Percentiles rank a stretch among this genome's conserved stretches.
Conservation (phyloP, 2,113 vertebrate species). For the Alectura lathami region DNA sequence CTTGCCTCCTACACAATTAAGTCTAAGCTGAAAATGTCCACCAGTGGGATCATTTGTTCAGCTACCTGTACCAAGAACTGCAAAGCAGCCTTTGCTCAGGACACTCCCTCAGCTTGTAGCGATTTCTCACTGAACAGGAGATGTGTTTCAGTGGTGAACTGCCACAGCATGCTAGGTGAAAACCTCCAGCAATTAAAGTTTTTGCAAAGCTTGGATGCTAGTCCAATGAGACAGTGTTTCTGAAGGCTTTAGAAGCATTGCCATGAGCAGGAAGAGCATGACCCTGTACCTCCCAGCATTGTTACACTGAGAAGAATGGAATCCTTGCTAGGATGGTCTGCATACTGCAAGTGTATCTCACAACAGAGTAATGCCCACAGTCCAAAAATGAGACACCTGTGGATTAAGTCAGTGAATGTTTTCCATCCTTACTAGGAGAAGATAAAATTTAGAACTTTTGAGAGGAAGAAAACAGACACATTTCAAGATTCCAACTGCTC, state of each 20-base stretch:
- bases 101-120: not conserved
- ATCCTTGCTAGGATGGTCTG: not conserved
- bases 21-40: not conserved
- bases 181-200: not conserved
- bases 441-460: not conserved
- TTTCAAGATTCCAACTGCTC: not conserved
- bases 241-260: not conserved
- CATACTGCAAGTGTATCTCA: accelerated
- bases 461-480: not conserved
- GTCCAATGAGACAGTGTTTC: not conserved
- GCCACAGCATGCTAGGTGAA: not conserved
- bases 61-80: not conserved
- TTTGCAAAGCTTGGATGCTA: not conserved
- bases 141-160: not conserved
- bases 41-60: not conserved
- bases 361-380: not conserved
- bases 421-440: not conserved
- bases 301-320: not conserved
- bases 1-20: not conserved
- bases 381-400: not conserved
- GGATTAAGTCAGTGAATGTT: not conserved
- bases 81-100: not conserved
- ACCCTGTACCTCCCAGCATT: not conserved
- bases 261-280: not conserved
- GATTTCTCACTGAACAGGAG: not conserved